Conservation (phyloP, 2,888 invertebrate genomes). For the Drosophila sordidula region DNA sequence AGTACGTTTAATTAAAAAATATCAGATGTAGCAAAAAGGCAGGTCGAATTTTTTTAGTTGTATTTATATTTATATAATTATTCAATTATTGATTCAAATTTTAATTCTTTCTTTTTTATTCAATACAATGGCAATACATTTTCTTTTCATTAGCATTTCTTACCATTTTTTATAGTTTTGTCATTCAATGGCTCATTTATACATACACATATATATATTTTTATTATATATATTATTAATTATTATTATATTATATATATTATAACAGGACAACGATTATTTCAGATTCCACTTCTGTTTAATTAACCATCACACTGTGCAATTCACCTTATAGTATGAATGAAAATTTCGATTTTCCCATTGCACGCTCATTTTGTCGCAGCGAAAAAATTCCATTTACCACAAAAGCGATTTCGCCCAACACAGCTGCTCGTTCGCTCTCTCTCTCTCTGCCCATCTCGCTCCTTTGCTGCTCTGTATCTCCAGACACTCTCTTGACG, state of each 20-base stretch:
- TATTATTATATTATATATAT: not conserved
- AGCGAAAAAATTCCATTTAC: slow-evolving; percentile 58
- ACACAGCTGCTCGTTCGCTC: slow-evolving; percentile 17
- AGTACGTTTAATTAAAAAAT: too few species aligned
- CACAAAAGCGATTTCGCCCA: slow-evolving; percentile 36
- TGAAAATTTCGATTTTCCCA: slow-evolving; percentile 77
- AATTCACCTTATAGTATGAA: slow-evolving; percentile 76
- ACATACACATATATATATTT: too few species aligned
- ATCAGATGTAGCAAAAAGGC: too few species aligned
- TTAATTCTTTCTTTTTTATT: too few species aligned
- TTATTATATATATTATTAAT: too few species aligned
- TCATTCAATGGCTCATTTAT: too few species aligned
- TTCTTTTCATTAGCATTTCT: too few species aligned
- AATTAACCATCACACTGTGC: slow-evolving; percentile 50
- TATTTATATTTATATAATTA: too few species aligned
- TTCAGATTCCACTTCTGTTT: not conserved
- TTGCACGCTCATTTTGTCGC: slow-evolving; percentile 66
- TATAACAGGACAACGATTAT: not conserved
- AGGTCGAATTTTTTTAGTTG: too few species aligned
- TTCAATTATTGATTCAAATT: too few species aligned
- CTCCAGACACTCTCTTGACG: slow-evolving; percentile 45
- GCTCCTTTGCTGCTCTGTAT: not conserved
- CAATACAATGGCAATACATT: too few species aligned
- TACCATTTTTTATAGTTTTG: too few species aligned
- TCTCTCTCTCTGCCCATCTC: not conserved